Percentiles rank a stretch among this genome's conserved stretches.
phyloP scores from a whole-genome alignment of 2,888 invertebrate genomes.

The Eupelmus urozonus region DNA sequence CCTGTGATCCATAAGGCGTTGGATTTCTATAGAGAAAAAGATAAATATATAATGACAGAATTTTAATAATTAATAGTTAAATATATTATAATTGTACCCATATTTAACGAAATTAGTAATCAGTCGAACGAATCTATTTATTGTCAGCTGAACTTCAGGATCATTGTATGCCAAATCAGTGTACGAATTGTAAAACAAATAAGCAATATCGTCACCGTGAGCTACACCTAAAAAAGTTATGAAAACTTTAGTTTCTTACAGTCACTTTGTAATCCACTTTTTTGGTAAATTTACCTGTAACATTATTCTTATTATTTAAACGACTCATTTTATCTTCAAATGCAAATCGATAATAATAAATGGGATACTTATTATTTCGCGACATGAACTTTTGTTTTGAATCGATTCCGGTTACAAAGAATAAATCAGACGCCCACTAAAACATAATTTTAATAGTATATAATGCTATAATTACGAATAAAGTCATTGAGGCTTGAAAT shows the following conservation, averaged over 20 bases:
- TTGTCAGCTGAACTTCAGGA: not conserved
- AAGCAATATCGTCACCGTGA: conserved; percentile 39
- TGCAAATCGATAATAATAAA: conserved; percentile 45
- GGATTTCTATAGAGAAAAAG: conserved; percentile 34
- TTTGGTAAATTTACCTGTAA: not conserved
- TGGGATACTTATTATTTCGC: conserved; percentile 21
- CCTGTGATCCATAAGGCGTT: conserved; percentile 20
- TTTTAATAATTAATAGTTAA: conserved; percentile 2
- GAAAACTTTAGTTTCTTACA: not conserved
- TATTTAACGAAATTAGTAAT: conserved; percentile 48
- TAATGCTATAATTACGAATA: not conserved
- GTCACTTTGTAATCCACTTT: not conserved
- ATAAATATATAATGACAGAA: not conserved
- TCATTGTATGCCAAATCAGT: not conserved
- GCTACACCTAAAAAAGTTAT: conserved; percentile 32
- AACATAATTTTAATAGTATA: not conserved
- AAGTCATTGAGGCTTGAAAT: too few species aligned
- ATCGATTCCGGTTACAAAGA: conserved; percentile 38
- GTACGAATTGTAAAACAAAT: conserved; percentile 6
- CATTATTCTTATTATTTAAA: not conserved
- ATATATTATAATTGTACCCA: too few species aligned
- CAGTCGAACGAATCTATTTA: conserved; percentile 13
- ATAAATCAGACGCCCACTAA: conserved; percentile 19
- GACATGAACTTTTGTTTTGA: conserved; percentile 18
- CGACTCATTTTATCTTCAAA: not conserved